These are phyloP conservation scores for Drosophila leontia DNA, from an alignment of 1,140 invertebrate genomes.

Conservation along the genomic window DNA sequence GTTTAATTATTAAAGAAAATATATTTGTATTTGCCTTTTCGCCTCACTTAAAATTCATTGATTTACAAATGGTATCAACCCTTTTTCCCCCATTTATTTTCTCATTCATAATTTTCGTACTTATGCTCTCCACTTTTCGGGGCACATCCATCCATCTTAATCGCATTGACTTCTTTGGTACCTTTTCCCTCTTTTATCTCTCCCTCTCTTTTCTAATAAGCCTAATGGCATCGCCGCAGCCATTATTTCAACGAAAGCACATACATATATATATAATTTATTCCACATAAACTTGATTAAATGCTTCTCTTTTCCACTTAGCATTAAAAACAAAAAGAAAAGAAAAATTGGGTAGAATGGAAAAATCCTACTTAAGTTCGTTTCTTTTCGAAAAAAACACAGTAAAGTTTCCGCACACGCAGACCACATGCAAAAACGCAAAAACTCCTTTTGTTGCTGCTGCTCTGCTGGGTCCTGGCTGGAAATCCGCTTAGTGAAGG, in stretches of 20 bases:
- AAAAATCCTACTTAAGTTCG: conserved; percentile 46
- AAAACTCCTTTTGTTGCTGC: conserved; percentile 32
- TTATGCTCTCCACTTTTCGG: conserved; percentile 19
- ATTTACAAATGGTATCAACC: conserved; percentile 15
- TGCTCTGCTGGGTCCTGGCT: conserved; percentile 6
- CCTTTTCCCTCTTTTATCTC: not conserved
- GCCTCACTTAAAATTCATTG: conserved; percentile 14
- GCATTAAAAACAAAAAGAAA: conserved; percentile 38
- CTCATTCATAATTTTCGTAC: conserved; percentile 16
- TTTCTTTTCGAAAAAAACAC: conserved; percentile 14
- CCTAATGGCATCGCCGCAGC: conserved; percentile 53
- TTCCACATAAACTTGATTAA: conserved; percentile 77
- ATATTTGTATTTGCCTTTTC: not conserved
- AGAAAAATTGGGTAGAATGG: conserved; percentile 1
- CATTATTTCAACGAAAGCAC: conserved; percentile 25
- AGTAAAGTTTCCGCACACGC: conserved; percentile 47
- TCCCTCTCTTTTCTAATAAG: conserved; percentile 61
- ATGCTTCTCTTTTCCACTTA: conserved; percentile 51
- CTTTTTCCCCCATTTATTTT: conserved; percentile 8
- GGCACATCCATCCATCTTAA: conserved; percentile 41
- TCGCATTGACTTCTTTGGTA: conserved; percentile 35
- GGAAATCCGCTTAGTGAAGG: conserved; percentile 39
- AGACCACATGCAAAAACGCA: conserved; percentile 53
- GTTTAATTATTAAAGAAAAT: not conserved
- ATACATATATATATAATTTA: conserved; percentile 49